Conservation (phyloP, 1,140 invertebrate genomes). For the Artemia franciscana region DNA sequence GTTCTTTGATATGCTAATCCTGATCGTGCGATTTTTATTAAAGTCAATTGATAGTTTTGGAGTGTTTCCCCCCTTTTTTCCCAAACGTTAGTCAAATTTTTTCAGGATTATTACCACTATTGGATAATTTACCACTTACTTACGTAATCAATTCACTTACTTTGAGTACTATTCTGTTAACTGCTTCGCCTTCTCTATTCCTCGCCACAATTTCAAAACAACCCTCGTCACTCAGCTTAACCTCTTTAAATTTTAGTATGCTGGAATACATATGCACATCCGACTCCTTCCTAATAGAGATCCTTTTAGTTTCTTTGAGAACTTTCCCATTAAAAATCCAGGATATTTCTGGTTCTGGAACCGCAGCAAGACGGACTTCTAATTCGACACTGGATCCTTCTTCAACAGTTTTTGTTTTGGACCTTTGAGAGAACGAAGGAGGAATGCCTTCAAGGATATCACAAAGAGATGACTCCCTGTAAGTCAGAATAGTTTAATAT, state of each 20-base stretch:
- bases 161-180: conserved; percentile 51
- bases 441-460: conserved; percentile 77
- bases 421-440: conserved; percentile 70
- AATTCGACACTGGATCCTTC: conserved; percentile 52
- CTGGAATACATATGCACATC: conserved; percentile 76
- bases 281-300: conserved; percentile 46
- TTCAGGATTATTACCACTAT: too few relatives aligned
- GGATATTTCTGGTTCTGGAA: conserved; percentile 65
- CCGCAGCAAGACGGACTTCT: conserved; percentile 60
- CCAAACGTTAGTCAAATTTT: too few relatives aligned
- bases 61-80: too few relatives aligned
- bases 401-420: conserved; percentile 54
- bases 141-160: too few relatives aligned
- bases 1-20: too few relatives aligned
- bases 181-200: conserved; percentile 70
- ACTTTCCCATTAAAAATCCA: conserved; percentile 54
- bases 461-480: conserved; percentile 59
- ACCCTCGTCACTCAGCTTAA: conserved; percentile 46
- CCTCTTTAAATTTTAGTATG: conserved; percentile 48
- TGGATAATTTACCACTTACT: too few relatives aligned
- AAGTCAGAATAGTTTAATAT: conserved; percentile 1
- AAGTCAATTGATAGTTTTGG: too few relatives aligned
- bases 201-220: conserved; percentile 63
- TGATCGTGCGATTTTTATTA: too few relatives aligned
- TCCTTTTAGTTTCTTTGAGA: conserved; percentile 34